Percentiles rank a stretch among this genome's conserved stretches.
These are phyloP conservation scores for Sebastes cheni DNA, from an alignment of 2,797 vertebrate genomes.

Conservation along the genomic window DNA sequence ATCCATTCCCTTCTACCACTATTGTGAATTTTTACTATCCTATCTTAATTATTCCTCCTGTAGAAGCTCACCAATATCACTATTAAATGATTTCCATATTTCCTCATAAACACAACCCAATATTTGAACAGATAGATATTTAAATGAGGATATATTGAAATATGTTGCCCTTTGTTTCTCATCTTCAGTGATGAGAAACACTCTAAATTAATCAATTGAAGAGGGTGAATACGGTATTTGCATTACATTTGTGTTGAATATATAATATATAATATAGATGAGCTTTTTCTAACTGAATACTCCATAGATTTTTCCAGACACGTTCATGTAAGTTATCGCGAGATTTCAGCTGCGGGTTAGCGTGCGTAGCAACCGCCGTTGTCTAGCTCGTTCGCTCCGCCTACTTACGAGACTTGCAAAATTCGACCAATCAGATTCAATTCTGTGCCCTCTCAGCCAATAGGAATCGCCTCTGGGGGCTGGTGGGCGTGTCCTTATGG, in stretches of 20 bases:
- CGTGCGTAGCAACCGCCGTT: slow-evolving; percentile 76
- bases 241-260: background rate
- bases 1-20: no score
- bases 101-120: background rate
- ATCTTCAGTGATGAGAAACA: background rate
- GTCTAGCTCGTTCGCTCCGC: slow-evolving; percentile 21
- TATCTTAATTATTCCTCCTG: no score
- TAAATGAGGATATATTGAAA: background rate
- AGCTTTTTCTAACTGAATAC: background rate
- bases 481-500: slow-evolving; percentile 33
- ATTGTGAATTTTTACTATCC: no score
- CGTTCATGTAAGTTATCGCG: slow-evolving; percentile 27
- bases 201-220: background rate
- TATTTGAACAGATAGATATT: background rate
- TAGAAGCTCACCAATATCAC: no score
- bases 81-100: no score
- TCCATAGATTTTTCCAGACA: background rate
- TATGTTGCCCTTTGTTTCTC: background rate
- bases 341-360: slow-evolving; percentile 19
- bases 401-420: slow-evolving; percentile 4
- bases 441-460: slow-evolving; percentile 40
- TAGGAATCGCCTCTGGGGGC: slow-evolving; percentile 10
- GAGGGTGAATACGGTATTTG: no score
- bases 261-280: no score
- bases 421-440: slow-evolving; percentile 31